Conservation (phyloP, 2,797 vertebrate species). For the Odontamblyopus rebecca region DNA sequence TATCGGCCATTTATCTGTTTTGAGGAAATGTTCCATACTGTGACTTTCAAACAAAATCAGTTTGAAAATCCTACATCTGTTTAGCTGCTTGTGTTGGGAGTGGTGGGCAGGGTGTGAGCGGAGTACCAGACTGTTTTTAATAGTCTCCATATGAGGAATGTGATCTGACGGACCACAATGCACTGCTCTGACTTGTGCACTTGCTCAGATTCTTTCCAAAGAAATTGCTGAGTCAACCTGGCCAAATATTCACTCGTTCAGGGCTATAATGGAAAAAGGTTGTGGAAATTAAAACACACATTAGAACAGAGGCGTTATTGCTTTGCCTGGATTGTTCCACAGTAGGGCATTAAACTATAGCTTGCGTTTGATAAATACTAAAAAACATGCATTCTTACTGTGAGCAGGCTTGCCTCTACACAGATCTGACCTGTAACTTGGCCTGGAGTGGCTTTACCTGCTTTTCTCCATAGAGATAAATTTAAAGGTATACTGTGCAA, state of each 20-base stretch:
- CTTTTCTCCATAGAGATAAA: too few relatives aligned
- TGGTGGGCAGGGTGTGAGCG: slow-evolving; percentile 31
- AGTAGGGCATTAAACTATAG: too few relatives aligned
- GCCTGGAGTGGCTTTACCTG: too few relatives aligned
- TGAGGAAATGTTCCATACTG: not conserved
- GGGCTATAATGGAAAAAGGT: not conserved
- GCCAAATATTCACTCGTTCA: not conserved
- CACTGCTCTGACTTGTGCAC: slow-evolving; percentile 52
- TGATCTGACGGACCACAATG: slow-evolving; percentile 49
- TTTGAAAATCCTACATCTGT: not conserved
- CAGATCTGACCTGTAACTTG: too few relatives aligned
- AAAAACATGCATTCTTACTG: too few relatives aligned
- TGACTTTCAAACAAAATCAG: not conserved
- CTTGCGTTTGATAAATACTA: too few relatives aligned
- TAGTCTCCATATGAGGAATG: slow-evolving; percentile 81
- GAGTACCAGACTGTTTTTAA: slow-evolving; percentile 59
- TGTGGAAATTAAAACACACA: not conserved
- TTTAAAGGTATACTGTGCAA: too few relatives aligned
- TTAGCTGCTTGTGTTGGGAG: slow-evolving; percentile 22
- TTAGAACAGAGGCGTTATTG: too few relatives aligned
- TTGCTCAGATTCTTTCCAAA: slow-evolving; percentile 48
- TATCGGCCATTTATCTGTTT: too few relatives aligned
- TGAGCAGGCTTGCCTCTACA: too few relatives aligned
- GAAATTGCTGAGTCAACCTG: not conserved
- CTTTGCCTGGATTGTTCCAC: too few relatives aligned